Base-by-base conservation (phyloP, 2,113 vertebrate genomes). In the Myotis lucifugus region DNA sequence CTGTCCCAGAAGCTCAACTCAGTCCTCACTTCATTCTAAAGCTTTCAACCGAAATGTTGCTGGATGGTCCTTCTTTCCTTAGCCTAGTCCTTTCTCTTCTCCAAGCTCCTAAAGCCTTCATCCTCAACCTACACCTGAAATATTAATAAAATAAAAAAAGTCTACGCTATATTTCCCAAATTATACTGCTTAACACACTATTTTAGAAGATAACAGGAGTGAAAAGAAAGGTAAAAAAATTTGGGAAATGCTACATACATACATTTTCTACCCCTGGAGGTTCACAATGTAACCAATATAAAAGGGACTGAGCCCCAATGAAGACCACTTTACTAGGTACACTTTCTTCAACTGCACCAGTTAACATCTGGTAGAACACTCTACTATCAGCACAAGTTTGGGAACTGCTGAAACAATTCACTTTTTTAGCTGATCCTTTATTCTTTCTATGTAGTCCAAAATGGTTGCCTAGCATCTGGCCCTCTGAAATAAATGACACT, bases 401-500 rank as follows among this genome's bases (percentile, higher is more conserved):
- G 64, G 29, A 66, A 85, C 25, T 69, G 56, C 54, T 46, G 15
- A 48, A 56, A 89, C 32, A 67, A 34, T 29, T 42, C 14, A 61
- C 67, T 61, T 82, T 73, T 59, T 46, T 70, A 77, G 56, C 2
- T 40, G 21, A 78, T 82, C 37, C n/a, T 64, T 67, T 79, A 48
- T 74, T 78, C 25, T 69, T 42, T 85, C 56, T 23, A 40, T 0
- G 5, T 27, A 52, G 85, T 61, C 56, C 46, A 87, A 83, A 88
- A 87, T 61, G 18, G 2, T 23, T 93, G 21, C 40, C 56, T 61
- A 69, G 34, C 52, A 81, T 50, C 46, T 48, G n/a, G 48, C 83
- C 18, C 23, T 88, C 61, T 86, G 48, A 84, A 93, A 94, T 85
- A 83, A 95, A 66, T 48, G 73, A 74, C 64, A 67, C 8, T 84